phyloP scores from a whole-genome alignment of 2,797 vertebrate species.

The Notoglanidium macrostoma region DNA sequence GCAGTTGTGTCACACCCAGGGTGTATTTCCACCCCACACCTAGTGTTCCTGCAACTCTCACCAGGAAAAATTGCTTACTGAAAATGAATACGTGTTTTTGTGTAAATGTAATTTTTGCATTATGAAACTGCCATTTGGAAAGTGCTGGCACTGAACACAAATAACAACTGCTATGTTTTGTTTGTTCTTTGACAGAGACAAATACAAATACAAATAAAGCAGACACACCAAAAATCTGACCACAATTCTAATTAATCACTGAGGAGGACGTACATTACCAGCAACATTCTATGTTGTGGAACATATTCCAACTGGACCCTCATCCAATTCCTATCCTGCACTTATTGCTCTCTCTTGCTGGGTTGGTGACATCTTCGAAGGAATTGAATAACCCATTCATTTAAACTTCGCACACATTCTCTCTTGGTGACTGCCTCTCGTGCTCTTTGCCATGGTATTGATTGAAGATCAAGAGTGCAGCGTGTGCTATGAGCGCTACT shows the following conservation, averaged over 20 bases:
- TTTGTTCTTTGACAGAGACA: constrained; percentile 20
- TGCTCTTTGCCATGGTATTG: constrained; percentile 65
- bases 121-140: background rate
- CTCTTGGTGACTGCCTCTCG: background rate
- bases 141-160: background rate
- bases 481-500: constrained; percentile 72
- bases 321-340: background rate
- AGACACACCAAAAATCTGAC: background rate
- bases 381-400: background rate
- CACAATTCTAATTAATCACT: background rate
- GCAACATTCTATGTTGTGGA: background rate
- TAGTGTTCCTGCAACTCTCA: background rate
- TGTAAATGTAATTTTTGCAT: background rate
- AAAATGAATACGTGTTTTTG: background rate
- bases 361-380: background rate
- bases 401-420: background rate
- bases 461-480: constrained; percentile 74
- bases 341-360: background rate
- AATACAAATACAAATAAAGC: background rate
- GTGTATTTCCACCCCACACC: background rate
- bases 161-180: constrained; percentile 16
- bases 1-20: background rate
- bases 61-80: background rate
- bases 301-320: background rate
- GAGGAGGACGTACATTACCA: background rate